A percentile compares a stretch with the other conserved stretches of the same genome.
Evolutionary conservation across 2,888 invertebrate species (phyloP).

Genomic region (Stenurella melanura): DNA sequence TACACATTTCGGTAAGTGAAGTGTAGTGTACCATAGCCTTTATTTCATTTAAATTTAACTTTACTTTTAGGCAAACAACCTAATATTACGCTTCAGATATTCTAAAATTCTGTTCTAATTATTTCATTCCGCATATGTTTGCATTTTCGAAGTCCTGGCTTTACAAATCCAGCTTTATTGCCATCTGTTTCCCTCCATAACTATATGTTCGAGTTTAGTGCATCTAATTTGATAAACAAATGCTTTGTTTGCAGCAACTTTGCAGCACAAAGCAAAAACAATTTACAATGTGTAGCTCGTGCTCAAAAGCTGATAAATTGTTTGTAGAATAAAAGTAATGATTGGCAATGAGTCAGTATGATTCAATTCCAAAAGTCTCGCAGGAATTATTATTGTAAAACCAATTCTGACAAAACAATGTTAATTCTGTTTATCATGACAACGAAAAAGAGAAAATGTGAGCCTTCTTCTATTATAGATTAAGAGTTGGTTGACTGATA

Average conservation of each 20-base stretch:
- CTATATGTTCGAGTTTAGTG: neutral
- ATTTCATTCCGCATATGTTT: constrained; percentile 3
- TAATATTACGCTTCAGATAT: neutral
- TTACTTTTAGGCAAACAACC: neutral
- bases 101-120: neutral
- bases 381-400: too few relatives aligned
- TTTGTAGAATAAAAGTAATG: neutral
- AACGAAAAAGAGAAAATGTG: too few relatives aligned
- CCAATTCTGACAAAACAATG: too few relatives aligned
- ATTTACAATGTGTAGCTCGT: neutral
- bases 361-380: too few relatives aligned
- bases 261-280: neutral
- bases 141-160: neutral
- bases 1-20: neutral
- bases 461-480: too few relatives aligned
- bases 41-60: constrained; percentile 7
- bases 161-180: constrained; percentile 2
- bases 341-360: neutral
- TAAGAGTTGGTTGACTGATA: too few relatives aligned
- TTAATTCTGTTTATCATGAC: too few relatives aligned
- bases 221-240: constrained; percentile 9
- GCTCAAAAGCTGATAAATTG: neutral
- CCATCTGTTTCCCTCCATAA: constrained; percentile 5
- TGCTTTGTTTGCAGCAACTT: neutral
- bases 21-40: neutral